Percentiles rank a stretch among this genome's conserved stretches.
These are phyloP conservation scores for Cyclophora albipunctata DNA, from an alignment of 2,888 invertebrate genomes.

Conservation along the genomic window DNA sequence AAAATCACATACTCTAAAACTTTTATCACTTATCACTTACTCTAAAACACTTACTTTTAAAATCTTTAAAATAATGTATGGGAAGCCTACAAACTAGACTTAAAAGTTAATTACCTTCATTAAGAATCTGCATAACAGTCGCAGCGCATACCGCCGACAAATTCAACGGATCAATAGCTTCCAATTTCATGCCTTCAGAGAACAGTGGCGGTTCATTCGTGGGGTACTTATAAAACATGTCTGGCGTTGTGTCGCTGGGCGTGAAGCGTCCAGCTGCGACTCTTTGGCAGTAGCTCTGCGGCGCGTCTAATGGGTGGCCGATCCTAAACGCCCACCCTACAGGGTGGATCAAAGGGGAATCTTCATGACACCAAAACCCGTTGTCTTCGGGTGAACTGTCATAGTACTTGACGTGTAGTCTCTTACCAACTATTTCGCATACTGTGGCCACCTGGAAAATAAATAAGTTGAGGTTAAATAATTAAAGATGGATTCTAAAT, in stretches of 20 bases:
- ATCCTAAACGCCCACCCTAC: slow-evolving; percentile 96
- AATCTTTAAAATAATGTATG: too few relatives aligned
- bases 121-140: slow-evolving; percentile 94
- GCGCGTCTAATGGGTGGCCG: slow-evolving; percentile 92
- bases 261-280: slow-evolving; percentile 82
- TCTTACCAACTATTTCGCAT: slow-evolving; percentile 92
- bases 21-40: too few relatives aligned
- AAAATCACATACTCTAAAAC: too few relatives aligned
- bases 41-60: too few relatives aligned
- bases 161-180: slow-evolving; percentile 98
- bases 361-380: slow-evolving; percentile 98
- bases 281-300: slow-evolving; percentile 84
- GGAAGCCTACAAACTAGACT: too few relatives aligned
- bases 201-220: slow-evolving; percentile 76
- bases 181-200: slow-evolving; percentile 93
- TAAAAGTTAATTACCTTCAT: slow-evolving; percentile 75
- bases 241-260: slow-evolving; percentile 86
- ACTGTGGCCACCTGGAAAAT: slow-evolving; percentile 84
- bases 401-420: slow-evolving; percentile 92
- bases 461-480: neutral
- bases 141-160: slow-evolving; percentile 95
- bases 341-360: slow-evolving; percentile 94
- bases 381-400: slow-evolving; percentile 86
- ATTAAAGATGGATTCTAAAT: neutral
- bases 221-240: slow-evolving; percentile 82